Evolutionary conservation across 2,888 invertebrate genomes (phyloP).

Genomic region (Gastrophysa polygoni): DNA sequence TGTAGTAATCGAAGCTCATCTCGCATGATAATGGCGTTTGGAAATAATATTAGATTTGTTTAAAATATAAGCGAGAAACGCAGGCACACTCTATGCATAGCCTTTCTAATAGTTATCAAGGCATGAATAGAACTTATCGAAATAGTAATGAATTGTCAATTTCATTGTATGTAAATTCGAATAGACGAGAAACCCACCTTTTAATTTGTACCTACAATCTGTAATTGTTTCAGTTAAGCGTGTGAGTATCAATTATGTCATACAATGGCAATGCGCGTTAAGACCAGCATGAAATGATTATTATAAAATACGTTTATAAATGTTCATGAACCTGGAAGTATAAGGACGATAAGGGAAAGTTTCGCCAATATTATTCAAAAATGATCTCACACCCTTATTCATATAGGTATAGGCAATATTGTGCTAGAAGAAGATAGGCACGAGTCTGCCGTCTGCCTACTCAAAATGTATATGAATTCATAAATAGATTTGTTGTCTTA

Average conservation of each 20-base stretch:
- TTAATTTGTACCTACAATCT: not conserved
- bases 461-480: too few relatives aligned
- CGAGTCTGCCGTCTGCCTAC: too few relatives aligned
- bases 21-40: too few relatives aligned
- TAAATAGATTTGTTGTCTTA: too few relatives aligned
- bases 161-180: slow-evolving; percentile 1
- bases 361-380: too few relatives aligned
- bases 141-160: not conserved
- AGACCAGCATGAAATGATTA: not conserved
- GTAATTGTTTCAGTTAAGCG: not conserved
- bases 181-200: not conserved
- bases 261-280: not conserved
- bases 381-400: too few relatives aligned
- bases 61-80: too few relatives aligned
- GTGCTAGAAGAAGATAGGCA: too few relatives aligned
- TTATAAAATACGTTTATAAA: not conserved
- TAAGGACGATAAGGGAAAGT: not conserved
- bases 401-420: too few relatives aligned
- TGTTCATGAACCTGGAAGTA: not conserved
- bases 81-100: not conserved
- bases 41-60: too few relatives aligned
- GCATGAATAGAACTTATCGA: not conserved
- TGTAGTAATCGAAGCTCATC: too few relatives aligned
- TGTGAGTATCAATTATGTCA: not conserved
- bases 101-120: not conserved